These are phyloP conservation scores for Syndactyla subalaris DNA, from an alignment of 2,797 vertebrate genomes.

Conservation along the genomic window DNA sequence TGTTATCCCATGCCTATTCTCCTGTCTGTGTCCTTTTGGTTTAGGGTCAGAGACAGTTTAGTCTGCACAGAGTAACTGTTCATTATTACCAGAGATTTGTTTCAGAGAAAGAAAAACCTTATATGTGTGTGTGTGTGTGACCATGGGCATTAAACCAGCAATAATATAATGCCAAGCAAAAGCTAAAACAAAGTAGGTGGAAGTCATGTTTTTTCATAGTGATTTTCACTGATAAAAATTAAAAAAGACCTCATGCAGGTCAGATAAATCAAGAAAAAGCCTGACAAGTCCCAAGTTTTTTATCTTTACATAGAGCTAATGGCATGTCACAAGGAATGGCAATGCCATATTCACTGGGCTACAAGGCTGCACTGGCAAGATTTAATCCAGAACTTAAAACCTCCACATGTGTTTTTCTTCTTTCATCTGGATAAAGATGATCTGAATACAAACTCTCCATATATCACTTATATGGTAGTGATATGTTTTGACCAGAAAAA, in stretches of 20 bases:
- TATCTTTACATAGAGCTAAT: background rate
- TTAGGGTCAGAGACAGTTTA: background rate
- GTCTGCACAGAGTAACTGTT: background rate
- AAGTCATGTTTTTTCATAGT: background rate
- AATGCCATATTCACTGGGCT: background rate
- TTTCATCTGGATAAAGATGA: background rate
- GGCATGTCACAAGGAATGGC: background rate
- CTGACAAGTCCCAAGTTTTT: background rate
- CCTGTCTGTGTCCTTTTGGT: background rate
- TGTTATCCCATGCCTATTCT: background rate
- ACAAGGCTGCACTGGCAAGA: background rate
- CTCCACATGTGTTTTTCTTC: fast-evolving
- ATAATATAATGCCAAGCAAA: background rate
- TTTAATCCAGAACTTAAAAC: background rate
- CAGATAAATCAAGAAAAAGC: background rate
- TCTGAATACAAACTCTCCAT: background rate
- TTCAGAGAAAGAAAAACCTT: background rate
- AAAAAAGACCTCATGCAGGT: background rate
- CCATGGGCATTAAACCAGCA: background rate
- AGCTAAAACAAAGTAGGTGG: background rate
- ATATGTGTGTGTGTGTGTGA: background rate
- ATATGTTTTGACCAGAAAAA: background rate
- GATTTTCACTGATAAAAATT: background rate
- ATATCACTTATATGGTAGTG: background rate
- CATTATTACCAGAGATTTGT: background rate